A percentile compares a stretch with the other conserved stretches of the same genome.
Evolutionary conservation across 2,113 vertebrate species (phyloP).

Genomic region (Leptocoma aspasia): DNA sequence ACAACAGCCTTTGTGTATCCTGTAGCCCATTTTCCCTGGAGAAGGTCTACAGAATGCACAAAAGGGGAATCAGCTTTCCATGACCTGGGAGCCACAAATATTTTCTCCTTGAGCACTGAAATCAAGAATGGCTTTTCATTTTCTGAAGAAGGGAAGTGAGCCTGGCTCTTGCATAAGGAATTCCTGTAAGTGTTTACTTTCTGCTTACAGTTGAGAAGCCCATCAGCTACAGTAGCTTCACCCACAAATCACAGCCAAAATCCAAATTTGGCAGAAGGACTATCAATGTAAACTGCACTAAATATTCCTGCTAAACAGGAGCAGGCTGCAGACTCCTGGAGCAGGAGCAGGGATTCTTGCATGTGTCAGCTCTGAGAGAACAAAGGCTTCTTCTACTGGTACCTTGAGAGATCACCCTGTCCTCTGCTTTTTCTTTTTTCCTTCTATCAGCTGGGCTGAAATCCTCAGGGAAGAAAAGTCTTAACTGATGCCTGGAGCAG

Average conservation of each 20-base stretch:
- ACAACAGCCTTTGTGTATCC: neutral
- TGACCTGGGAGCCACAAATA: neutral
- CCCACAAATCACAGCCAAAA: conserved; percentile 25
- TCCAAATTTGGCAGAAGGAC: neutral
- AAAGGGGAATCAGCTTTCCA: neutral
- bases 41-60: neutral
- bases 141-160: conserved; percentile 42
- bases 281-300: neutral
- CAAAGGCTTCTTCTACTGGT: neutral
- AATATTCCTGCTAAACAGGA: neutral
- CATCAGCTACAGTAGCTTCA: conserved; percentile 44
- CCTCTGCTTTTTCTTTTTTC: neutral
- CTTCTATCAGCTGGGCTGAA: neutral
- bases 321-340: neutral
- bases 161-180: conserved; percentile 52
- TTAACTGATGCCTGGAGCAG: neutral
- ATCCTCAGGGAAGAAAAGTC: neutral
- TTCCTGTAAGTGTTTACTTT: conserved; percentile 62
- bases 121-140: neutral
- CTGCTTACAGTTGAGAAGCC: conserved; percentile 2
- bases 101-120: neutral
- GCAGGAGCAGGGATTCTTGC: neutral
- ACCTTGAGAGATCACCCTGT: neutral
- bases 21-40: neutral
- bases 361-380: neutral